Evolutionary conservation across 2,797 vertebrate genomes (phyloP).

Genomic region (Rhinophrynus dorsalis): DNA sequence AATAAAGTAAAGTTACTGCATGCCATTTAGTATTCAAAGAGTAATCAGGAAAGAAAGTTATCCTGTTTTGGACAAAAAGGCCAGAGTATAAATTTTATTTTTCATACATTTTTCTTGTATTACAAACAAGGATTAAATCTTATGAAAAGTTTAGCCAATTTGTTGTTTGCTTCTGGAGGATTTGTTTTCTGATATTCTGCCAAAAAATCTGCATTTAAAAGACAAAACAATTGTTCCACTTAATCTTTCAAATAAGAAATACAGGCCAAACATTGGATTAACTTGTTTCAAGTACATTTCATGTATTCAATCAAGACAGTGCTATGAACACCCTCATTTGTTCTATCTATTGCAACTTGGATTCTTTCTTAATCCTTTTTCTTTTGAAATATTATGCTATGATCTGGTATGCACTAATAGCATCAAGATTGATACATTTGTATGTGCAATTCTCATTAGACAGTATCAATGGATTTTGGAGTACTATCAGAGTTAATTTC

Average conservation of each 20-base stretch:
- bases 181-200: not conserved
- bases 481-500: not conserved
- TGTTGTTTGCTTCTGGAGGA: slow-evolving; percentile 3
- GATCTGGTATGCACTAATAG: not conserved
- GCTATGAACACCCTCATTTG: not conserved
- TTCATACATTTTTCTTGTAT: not conserved
- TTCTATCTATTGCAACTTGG: not conserved
- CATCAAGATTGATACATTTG: not conserved
- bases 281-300: slow-evolving; percentile 1
- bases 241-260: not conserved
- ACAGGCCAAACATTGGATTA: not conserved
- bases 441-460: not conserved
- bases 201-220: slow-evolving; percentile 9
- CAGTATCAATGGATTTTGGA: not conserved
- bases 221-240: slow-evolving; percentile 1
- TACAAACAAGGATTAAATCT: not conserved
- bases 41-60: too few relatives aligned
- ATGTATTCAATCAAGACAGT: not conserved
- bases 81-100: not conserved
- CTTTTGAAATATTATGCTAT: not conserved
- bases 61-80: too few relatives aligned
- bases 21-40: too few relatives aligned
- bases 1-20: too few relatives aligned
- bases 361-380: slow-evolving; percentile 1
- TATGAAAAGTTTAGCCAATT: not conserved